Percentiles rank a stretch among this genome's conserved stretches.
phyloP scores from a whole-genome alignment of 2,797 vertebrate genomes.

The Pangasius sanitwongsei region DNA sequence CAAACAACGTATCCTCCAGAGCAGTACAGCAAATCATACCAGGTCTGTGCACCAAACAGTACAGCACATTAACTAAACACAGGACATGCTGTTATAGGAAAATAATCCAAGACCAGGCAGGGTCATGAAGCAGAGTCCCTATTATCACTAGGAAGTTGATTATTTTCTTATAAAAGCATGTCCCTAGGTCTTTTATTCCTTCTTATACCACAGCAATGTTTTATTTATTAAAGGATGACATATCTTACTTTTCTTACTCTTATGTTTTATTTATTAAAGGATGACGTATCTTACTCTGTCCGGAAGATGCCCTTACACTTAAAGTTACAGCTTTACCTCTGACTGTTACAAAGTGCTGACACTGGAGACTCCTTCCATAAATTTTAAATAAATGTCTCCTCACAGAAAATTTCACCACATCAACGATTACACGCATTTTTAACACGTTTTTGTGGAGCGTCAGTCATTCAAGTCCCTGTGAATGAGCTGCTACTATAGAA shows the following conservation, averaged over 20 bases:
- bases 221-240: neutral
- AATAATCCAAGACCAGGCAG: neutral
- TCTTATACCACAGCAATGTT: neutral
- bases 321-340: too few relatives aligned
- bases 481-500: too few relatives aligned
- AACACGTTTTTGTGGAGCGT: too few relatives aligned
- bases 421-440: too few relatives aligned
- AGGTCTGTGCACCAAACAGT: conserved; percentile 3
- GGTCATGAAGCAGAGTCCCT: neutral
- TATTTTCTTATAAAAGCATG: neutral
- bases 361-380: too few relatives aligned
- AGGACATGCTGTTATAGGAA: neutral
- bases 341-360: too few relatives aligned
- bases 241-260: neutral
- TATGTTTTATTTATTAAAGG: too few relatives aligned
- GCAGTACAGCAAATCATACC: neutral
- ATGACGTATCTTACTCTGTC: too few relatives aligned
- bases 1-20: neutral
- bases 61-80: neutral
- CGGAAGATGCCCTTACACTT: too few relatives aligned
- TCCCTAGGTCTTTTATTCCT: neutral
- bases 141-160: neutral
- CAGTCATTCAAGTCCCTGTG: too few relatives aligned
- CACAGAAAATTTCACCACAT: too few relatives aligned
- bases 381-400: too few relatives aligned